Base-by-base conservation (phyloP, 2,888 invertebrate genomes). In the Bursaphelenchus okinawaensis region DNA sequence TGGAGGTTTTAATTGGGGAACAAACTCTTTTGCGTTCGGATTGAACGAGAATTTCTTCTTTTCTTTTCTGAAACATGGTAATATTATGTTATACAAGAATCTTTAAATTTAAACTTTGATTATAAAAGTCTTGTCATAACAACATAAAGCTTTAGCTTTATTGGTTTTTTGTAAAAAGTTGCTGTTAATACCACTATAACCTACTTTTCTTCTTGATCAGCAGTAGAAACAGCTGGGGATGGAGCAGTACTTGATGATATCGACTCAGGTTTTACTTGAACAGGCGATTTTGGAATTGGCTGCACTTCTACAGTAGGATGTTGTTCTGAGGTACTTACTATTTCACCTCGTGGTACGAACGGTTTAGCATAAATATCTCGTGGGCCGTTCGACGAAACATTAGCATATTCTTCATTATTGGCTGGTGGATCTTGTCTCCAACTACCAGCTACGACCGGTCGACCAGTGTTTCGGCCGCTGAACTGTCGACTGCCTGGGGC, bases 11-110 rank as follows among this genome's bases (percentile, higher is more conserved):
- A 62, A 56, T 24, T 63, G 22, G 50, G 75, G 75, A 27, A 72
- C 72, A 56, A 75, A 75, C 22, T 68, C 74, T 7, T 74, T 71
- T 20, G 75, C 75, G 62, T 75, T 68, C 19, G 71, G 68, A 59
- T 75, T 75, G 67, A 75, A 75, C 28, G 71, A 65, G 66, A 75
- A 75, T 23, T 60, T 40, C 64, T 68, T 67, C 56, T 69, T 27
- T 55, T 65, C 27, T 24, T 31, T 31, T 27, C 60, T 59, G 26
- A 19, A 56, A 56, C 8, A 9, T 8, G 26, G 26, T 27, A 1
- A n/a, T 40, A 16, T 40, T n/a, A n/a, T n/a, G n/a, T n/a, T n/a
- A n/a, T n/a, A n/a, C n/a, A n/a, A n/a, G n/a, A n/a, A n/a, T n/a
- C n/a, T n/a, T n/a, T n/a, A n/a, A n/a, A n/a, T n/a, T n/a, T n/a